Evolutionary conservation across 2,888 invertebrate genomes (phyloP).

Genomic region (Drosophila longiperda): DNA sequence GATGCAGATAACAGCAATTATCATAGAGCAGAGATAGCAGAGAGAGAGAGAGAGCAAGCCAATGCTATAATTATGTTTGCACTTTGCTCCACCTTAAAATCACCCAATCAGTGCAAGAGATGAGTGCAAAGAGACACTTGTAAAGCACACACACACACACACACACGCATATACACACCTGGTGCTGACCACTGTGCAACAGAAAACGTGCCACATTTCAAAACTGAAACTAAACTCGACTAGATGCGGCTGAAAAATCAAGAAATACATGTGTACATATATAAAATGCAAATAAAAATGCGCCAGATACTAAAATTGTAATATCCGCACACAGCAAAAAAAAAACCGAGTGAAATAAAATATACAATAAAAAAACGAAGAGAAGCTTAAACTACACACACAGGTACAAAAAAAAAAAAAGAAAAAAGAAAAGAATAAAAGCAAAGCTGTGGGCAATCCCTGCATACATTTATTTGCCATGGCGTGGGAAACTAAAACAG

Average conservation of each 20-base stretch:
- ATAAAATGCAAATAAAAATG: constrained; percentile 78
- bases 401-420: background rate
- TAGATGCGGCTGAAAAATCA: constrained; percentile 30
- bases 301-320: constrained; percentile 78
- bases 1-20: constrained; percentile 40
- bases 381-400: constrained; percentile 30
- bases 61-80: constrained; percentile 35
- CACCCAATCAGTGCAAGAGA: constrained; percentile 35
- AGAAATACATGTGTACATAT: constrained; percentile 67
- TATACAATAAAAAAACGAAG: constrained; percentile 28
- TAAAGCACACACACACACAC: constrained; percentile 16
- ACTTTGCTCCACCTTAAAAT: constrained; percentile 33
- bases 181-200: constrained; percentile 40
- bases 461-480: constrained; percentile 65
- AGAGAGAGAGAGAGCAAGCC: background rate
- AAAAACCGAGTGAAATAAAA: constrained; percentile 23
- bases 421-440: constrained; percentile 44
- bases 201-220: constrained; percentile 38
- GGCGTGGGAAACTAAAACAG: constrained; percentile 74
- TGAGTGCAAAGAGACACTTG: constrained; percentile 13
- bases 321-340: constrained; percentile 72
- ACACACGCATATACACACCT: background rate
- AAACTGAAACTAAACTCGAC: constrained; percentile 58
- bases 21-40: constrained; percentile 22
- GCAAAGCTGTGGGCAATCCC: constrained; percentile 71